Base-by-base conservation (phyloP, 2,113 vertebrate species). In the Emydura subglobosa region DNA sequence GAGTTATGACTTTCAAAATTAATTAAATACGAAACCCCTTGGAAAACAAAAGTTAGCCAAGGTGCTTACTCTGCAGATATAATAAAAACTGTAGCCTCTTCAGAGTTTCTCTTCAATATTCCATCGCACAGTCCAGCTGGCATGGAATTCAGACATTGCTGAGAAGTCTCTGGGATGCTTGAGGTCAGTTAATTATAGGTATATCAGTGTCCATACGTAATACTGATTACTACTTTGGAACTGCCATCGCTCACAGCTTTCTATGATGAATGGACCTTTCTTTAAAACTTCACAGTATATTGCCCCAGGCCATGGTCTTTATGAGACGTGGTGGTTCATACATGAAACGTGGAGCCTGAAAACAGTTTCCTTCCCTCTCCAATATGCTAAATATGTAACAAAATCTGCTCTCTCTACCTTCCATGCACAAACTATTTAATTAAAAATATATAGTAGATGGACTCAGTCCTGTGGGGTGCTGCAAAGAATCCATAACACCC, bases 11-110 rank as follows among this genome's bases (percentile, higher is more conserved):
- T 51, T 87, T 25, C 54, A 39, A 82, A 74, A 90, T 44, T 34
- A 91, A 89, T 85, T 53, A 85, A 80, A 87, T 88, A 90, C 47
- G 74, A 90, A 90, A 95, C 57, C 42, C n/a, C 42, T 83, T 47
- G 24, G 21, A 25, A 78, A 72, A 39, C 9, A 83, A 84, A 65
- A 12, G n/a, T 57, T 90, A 87, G 78, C 83, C 10, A 57, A 68
- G 59, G 49, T 34, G 21, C 31, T 3, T 50, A 13, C 25, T 88
- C 86, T 93, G 55, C 55, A 82, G 53, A 65, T 29, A 47, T 81
- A 65, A 88, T 50, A 84, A 82, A 57, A 27, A 0, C 1, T 4
- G 8, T 27, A 24, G 54, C 22, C 57, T 17, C 11, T 34, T 44
- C 29, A 80, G 22, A 49, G 31, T 42, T 72, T 86, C 53, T 57